Evolutionary conservation across 2,113 vertebrate species (phyloP), one percentile per base, ranked within the genome.

Genomic region (Otus sunia): DNA sequence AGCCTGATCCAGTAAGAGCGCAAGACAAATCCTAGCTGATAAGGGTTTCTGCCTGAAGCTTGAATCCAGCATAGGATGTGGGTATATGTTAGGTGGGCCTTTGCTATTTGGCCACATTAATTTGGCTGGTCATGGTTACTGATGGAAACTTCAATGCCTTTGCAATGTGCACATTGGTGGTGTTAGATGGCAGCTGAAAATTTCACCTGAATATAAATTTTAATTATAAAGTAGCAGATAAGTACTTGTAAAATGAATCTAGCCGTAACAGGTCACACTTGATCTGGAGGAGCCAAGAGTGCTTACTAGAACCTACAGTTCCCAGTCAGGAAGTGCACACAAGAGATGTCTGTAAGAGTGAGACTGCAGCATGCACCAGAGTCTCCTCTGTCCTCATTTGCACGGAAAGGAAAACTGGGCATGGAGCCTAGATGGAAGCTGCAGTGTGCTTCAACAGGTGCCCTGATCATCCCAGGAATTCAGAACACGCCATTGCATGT

Each of bases 61-160:
- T 15, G 30, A 77, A 30, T 58, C 0, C 0, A 0, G 11, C 30
- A 10, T 12, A 47, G 23, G 19, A 6, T 22, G 11, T 37, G 19
- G 39, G 6, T 34, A 1, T 50, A 3, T 30, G 4, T 84, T 53
- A 45, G 18, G 19, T 12, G 56, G 34, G 26, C 11, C 9, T 67
- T 71, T 81, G 77, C 49, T 90, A 12, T 75, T 90, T 47, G 49
- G 14, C 43, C 2, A 2, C 0, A 1, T 52, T 81, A 6, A 20
- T 50, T 67, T 47, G 19, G 9, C 7, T 1, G 1, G 19, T 75
- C 15, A 3, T 25, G 25, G 17, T 55, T 77, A n/a, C 9, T 55
- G 50, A 26, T 62, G n/a, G 45, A 37, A 77, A n/a, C 23, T 34
- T 81, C 2, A 5, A 32, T 64, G 16, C 18, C 23, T 22, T 78